Evolutionary conservation across 2,888 invertebrate species (phyloP).

Genomic region (Mythimna albipuncta): DNA sequence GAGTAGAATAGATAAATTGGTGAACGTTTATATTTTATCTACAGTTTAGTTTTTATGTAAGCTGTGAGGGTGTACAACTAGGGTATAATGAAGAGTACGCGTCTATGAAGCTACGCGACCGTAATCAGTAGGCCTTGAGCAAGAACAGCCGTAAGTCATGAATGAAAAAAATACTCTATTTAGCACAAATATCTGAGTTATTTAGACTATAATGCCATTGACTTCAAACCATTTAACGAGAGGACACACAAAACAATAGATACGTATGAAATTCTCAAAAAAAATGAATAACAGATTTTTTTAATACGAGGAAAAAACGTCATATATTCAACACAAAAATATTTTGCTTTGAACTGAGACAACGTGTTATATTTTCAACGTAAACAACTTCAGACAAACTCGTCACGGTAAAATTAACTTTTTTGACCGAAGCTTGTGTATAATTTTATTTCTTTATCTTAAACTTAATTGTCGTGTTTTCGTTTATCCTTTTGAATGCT

Average conservation of each 20-base stretch:
- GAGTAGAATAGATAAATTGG: background rate
- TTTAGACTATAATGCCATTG: no score
- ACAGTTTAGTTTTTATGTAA: no score
- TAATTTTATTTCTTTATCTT: background rate
- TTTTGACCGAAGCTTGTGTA: constrained; percentile 9
- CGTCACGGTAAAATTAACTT: constrained; percentile 6
- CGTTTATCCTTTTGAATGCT: background rate
- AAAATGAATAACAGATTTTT: background rate
- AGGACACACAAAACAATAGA: background rate
- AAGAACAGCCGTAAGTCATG: no score
- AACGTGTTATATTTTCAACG: background rate
- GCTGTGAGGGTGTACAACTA: no score
- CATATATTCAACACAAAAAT: background rate
- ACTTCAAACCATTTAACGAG: background rate
- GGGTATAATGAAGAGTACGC: no score
- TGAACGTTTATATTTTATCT: background rate
- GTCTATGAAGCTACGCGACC: no score
- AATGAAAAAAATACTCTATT: no score
- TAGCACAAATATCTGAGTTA: no score
- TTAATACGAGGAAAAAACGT: background rate
- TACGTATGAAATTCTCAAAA: background rate
- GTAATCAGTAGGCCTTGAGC: no score
- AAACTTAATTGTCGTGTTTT: background rate
- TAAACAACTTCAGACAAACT: constrained; percentile 2
- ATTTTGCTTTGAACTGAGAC: background rate